These are phyloP conservation scores for Hyposmocoma kahamanoa DNA, from an alignment of 1,140 invertebrate species.

Conservation along the genomic window DNA sequence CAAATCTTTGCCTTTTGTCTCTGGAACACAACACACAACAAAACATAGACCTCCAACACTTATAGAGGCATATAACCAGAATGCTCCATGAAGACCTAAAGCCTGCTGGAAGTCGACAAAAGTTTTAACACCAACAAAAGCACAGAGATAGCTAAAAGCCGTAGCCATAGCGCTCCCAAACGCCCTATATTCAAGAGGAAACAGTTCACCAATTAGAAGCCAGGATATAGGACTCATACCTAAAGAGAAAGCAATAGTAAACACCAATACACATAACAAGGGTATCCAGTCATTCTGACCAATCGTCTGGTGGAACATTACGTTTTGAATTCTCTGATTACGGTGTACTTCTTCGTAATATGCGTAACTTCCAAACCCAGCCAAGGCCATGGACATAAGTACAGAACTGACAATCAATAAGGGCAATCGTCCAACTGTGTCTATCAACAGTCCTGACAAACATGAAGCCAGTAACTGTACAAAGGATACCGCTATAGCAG, in stretches of 20 bases:
- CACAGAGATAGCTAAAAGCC: slow-evolving; percentile 90
- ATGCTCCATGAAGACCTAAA: slow-evolving; percentile 87
- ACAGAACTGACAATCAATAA: slow-evolving; percentile 86
- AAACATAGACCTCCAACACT: slow-evolving; percentile 89
- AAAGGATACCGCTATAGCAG: slow-evolving; percentile 87
- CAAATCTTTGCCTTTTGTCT: slow-evolving; percentile 91
- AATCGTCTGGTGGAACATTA: slow-evolving; percentile 63
- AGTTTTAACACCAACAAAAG: slow-evolving; percentile 93
- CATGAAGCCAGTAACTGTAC: slow-evolving; percentile 87
- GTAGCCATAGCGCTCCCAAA: slow-evolving; percentile 90
- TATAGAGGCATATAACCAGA: slow-evolving; percentile 92
- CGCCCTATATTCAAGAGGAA: slow-evolving; percentile 89
- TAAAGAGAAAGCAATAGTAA: slow-evolving; percentile 89
- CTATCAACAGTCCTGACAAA: slow-evolving; percentile 86
- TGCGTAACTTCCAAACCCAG: slow-evolving; percentile 86
- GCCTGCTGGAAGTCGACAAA: slow-evolving; percentile 88
- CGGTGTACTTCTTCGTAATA: slow-evolving; percentile 81
- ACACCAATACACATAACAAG: slow-evolving; percentile 85
- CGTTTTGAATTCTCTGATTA: slow-evolving; percentile 67
- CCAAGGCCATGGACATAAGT: slow-evolving; percentile 87
- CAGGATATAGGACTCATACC: slow-evolving; percentile 94
- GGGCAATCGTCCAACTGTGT: slow-evolving; percentile 87
- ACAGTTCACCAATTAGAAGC: slow-evolving; percentile 93
- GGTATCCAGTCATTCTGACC: slow-evolving; percentile 87
- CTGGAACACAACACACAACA: slow-evolving; percentile 90